Evolutionary conservation across 92 coral and sea anemone species (phyloP).

Genomic region (Bergia sp.): DNA sequence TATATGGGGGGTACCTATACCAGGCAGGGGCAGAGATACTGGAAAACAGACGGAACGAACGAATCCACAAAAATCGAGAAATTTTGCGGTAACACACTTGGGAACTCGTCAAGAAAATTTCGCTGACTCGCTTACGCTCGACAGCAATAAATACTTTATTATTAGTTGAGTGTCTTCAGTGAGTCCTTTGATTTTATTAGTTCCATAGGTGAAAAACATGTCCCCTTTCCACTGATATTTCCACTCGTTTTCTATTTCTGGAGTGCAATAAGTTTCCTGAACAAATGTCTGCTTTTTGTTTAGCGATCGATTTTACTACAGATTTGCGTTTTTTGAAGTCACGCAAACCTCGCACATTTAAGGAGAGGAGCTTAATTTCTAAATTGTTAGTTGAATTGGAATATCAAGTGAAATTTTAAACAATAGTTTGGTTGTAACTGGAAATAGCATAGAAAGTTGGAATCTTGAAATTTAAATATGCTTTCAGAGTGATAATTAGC

Average conservation of each 20-base stretch:
- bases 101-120: too few relatives aligned
- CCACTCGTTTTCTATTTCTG: slow-evolving; percentile 48
- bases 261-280: slow-evolving; percentile 63
- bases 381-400: slow-evolving; percentile 3
- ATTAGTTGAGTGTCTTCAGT: too few relatives aligned
- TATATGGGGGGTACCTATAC: neutral
- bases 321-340: slow-evolving; percentile 51
- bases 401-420: too few relatives aligned
- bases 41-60: neutral
- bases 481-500: too few relatives aligned
- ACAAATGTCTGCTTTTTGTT: slow-evolving; percentile 60
- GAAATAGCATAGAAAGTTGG: too few relatives aligned
- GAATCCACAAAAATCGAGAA: neutral
- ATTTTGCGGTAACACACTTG: too few relatives aligned
- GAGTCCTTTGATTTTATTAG: too few relatives aligned
- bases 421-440: too few relatives aligned
- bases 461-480: too few relatives aligned
- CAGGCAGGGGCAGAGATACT: neutral
- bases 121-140: too few relatives aligned
- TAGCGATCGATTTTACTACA: slow-evolving; percentile 45
- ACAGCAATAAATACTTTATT: too few relatives aligned
- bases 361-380: slow-evolving; percentile 40
- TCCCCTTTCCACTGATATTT: slow-evolving; percentile 55
- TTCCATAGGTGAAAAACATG: too few relatives aligned
- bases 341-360: slow-evolving; percentile 69